phyloP scores from a whole-genome alignment of 2,113 vertebrate genomes.

The Periophthalmus modestus region DNA sequence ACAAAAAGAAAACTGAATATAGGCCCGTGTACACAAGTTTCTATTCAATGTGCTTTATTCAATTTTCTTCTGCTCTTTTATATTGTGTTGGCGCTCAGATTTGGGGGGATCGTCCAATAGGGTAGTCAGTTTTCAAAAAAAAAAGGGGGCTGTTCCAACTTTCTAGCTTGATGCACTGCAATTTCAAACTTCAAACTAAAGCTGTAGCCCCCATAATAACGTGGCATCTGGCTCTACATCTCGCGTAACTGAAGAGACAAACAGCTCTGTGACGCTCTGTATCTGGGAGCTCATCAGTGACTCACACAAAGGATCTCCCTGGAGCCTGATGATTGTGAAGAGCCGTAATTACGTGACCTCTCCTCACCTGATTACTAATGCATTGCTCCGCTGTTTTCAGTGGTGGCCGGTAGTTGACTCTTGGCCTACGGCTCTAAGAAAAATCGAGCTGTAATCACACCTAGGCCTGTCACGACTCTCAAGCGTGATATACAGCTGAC shows the following conservation, averaged over 20 bases:
- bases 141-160: constrained; percentile 21
- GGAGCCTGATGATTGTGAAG: neutral
- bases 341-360: constrained; percentile 4
- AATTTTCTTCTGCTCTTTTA: too few species aligned
- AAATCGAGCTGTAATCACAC: too few species aligned
- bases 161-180: neutral
- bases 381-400: constrained; percentile 29
- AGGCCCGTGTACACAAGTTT: too few species aligned
- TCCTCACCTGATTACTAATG: constrained; percentile 13
- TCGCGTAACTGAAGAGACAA: constrained; percentile 2
- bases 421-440: neutral
- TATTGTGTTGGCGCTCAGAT: too few species aligned
- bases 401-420: constrained; percentile 17
- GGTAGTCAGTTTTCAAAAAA: neutral
- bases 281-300: constrained; percentile 9
- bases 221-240: neutral
- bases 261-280: neutral
- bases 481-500: too few species aligned
- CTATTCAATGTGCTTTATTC: too few species aligned
- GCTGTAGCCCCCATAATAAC: neutral
- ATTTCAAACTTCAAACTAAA: neutral
- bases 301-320: constrained; percentile 15
- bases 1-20: too few species aligned
- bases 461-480: too few species aligned
- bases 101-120: too few species aligned